Percentiles rank a stretch among this genome's conserved stretches.
Conservation (phyloP, 2,113 vertebrate genomes). For the Eleginops maclovinus region DNA sequence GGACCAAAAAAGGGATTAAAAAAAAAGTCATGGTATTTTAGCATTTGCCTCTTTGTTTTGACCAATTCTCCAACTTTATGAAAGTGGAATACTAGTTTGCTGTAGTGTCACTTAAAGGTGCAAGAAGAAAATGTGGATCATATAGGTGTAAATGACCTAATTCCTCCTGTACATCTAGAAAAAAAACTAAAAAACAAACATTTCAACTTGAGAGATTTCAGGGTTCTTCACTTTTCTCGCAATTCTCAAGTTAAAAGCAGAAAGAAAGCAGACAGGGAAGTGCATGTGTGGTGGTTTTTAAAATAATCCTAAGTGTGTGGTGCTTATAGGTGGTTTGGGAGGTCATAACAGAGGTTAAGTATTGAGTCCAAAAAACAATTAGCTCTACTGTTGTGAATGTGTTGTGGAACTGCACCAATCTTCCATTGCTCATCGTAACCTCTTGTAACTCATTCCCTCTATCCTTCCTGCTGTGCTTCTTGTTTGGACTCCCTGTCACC, state of each 20-base stretch:
- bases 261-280: neutral
- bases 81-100: neutral
- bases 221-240: neutral
- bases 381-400: neutral
- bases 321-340: neutral
- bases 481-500: slow-evolving; percentile 21
- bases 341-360: neutral
- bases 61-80: neutral
- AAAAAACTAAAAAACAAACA: no score
- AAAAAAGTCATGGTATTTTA: neutral
- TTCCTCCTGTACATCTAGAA: neutral
- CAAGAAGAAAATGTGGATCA: neutral
- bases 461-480: neutral
- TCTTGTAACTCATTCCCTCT: neutral
- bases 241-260: neutral
- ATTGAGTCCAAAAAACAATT: neutral
- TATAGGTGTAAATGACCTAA: neutral
- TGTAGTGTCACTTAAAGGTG: neutral
- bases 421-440: neutral
- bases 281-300: neutral
- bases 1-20: neutral
- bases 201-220: no score
- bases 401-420: neutral
- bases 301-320: neutral
- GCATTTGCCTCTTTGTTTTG: neutral